These are phyloP conservation scores for Triplophysa rosa DNA, from an alignment of 2,113 vertebrate species.

Conservation along the genomic window DNA sequence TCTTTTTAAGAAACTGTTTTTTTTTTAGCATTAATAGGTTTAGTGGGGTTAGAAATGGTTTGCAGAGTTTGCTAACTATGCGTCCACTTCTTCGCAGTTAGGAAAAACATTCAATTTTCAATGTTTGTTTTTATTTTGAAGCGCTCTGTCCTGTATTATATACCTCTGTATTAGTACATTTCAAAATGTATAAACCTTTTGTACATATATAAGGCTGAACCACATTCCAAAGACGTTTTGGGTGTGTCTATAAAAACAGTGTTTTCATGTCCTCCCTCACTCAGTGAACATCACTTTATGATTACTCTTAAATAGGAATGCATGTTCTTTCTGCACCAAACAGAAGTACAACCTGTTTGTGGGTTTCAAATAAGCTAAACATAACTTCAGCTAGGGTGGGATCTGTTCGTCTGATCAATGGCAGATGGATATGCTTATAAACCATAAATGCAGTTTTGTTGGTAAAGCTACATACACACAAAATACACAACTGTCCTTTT, in stretches of 20 bases:
- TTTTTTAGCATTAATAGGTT: background rate
- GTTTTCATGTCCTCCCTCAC: background rate
- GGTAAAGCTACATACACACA: too few relatives aligned
- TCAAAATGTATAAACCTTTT: constrained; percentile 33
- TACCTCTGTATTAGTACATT: constrained; percentile 24
- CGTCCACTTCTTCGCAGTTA: constrained; percentile 3
- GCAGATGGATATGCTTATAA: too few relatives aligned
- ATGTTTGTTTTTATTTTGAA: constrained; percentile 30
- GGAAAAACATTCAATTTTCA: constrained; percentile 6
- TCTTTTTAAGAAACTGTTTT: too few relatives aligned
- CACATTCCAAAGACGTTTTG: constrained; percentile 31
- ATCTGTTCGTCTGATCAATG: too few relatives aligned
- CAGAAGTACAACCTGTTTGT: too few relatives aligned
- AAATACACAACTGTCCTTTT: too few relatives aligned
- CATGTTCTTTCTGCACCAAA: too few relatives aligned
- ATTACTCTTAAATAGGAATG: background rate
- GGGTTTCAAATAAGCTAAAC: too few relatives aligned
- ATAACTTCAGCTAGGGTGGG: too few relatives aligned
- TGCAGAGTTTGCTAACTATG: background rate
- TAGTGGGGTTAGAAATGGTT: constrained; percentile 1
- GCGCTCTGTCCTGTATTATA: constrained; percentile 18
- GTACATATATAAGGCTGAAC: constrained; percentile 35
- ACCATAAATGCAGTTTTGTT: too few relatives aligned
- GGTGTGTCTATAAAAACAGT: constrained; percentile 33
- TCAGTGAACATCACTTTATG: constrained; percentile 19